Conservation (phyloP, 2,888 invertebrate genomes). For the Epirrhoe alternata region DNA sequence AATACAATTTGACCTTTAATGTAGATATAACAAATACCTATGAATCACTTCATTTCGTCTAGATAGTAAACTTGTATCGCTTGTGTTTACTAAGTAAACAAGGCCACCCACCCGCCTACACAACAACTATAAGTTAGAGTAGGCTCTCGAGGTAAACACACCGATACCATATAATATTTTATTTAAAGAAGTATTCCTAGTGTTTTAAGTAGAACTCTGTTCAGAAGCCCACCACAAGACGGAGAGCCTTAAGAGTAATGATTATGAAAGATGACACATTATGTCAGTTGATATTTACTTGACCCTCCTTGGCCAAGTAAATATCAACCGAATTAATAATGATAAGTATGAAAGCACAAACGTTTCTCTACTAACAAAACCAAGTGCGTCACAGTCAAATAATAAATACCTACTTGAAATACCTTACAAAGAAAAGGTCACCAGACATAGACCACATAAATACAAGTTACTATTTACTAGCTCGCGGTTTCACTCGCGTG, state of each 20-base stretch:
- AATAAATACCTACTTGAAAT: no score
- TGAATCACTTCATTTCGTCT: neutral
- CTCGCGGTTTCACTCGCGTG: no score
- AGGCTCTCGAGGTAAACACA: neutral
- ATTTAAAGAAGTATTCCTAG: neutral
- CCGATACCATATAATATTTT: no score
- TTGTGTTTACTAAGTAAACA: conserved; percentile 1
- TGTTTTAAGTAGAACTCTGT: neutral
- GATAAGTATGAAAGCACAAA: no score
- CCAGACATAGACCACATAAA: no score
- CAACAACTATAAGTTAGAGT: neutral
- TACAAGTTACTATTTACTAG: no score
- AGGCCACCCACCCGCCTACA: neutral
- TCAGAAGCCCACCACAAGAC: neutral
- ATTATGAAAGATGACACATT: neutral
- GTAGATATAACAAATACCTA: neutral
- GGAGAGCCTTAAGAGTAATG: neutral
- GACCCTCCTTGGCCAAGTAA: neutral
- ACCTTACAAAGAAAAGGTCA: no score
- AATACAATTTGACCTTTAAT: neutral
- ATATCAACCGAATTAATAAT: no score
- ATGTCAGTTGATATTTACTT: neutral
- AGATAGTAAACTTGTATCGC: neutral
- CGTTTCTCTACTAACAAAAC: no score
- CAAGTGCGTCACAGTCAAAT: no score